Percentiles rank a stretch among this genome's conserved stretches.
Conservation (phyloP, 2,888 invertebrate genomes). For the Heteromurus nitidus region DNA sequence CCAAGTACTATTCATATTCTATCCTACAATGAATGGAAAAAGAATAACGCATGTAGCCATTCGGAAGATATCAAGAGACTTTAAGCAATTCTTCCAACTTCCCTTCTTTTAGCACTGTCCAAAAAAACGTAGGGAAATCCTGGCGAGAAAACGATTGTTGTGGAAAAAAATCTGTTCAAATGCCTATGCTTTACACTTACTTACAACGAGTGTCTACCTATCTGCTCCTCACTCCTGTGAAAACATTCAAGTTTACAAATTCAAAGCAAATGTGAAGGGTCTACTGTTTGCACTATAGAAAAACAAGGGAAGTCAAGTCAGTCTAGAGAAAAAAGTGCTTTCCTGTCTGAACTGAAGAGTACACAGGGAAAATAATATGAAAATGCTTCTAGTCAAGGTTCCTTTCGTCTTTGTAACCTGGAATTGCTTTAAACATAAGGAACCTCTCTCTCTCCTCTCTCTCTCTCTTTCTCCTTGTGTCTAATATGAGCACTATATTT, state of each 20-base stretch:
- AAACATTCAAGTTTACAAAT: neutral
- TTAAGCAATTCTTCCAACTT: neutral
- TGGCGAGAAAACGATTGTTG: constrained; percentile 6
- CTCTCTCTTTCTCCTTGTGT: neutral
- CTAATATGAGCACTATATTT: too few species aligned
- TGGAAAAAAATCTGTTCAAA: constrained; percentile 28
- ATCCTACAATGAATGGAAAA: neutral
- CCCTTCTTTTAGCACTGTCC: neutral
- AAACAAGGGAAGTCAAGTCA: constrained; percentile 30
- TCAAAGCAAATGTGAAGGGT: neutral
- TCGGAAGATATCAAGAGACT: neutral
- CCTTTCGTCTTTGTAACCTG: neutral
- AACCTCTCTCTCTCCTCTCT: constrained; percentile 11
- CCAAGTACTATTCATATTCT: neutral
- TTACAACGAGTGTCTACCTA: too few species aligned
- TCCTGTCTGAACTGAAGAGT: neutral
- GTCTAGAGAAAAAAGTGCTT: constrained; percentile 6
- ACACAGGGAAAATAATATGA: neutral
- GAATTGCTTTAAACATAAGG: neutral
- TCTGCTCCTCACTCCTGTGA: constrained; percentile 6
- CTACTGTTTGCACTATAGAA: constrained; percentile 4
- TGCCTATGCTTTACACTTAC: constrained; percentile 6
- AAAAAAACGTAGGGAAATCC: neutral
- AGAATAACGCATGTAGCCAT: neutral
- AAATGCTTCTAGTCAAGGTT: neutral